Evolutionary conservation across 2,888 invertebrate species (phyloP).

Genomic region (Lithophane ornitopus): DNA sequence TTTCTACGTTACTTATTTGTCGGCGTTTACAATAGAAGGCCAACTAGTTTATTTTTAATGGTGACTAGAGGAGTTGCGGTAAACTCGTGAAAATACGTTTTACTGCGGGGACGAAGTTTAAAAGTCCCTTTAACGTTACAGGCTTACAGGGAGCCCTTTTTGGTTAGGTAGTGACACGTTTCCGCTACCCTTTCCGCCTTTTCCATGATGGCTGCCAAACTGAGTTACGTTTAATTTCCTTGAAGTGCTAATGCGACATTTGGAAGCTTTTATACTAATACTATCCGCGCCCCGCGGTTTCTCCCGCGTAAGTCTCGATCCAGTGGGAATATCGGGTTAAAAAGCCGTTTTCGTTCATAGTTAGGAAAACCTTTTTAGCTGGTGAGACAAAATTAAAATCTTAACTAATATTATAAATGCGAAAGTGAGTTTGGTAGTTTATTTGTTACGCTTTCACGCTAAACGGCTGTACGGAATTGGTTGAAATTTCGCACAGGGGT

Average conservation of each 20-base stretch:
- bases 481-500: too few species aligned
- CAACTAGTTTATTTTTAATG: conserved; percentile 59
- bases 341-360: too few species aligned
- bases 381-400: background rate
- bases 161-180: conserved; percentile 46
- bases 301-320: too few species aligned
- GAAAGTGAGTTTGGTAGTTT: too few species aligned
- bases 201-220: conserved; percentile 43
- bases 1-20: conserved; percentile 65
- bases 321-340: too few species aligned
- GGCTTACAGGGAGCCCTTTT: conserved; percentile 10
- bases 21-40: conserved; percentile 57
- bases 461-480: too few species aligned
- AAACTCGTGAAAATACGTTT: conserved; percentile 50
- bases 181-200: conserved; percentile 23
- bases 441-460: too few species aligned
- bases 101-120: conserved; percentile 29
- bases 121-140: conserved; percentile 37
- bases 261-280: conserved; percentile 17
- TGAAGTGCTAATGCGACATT: conserved; percentile 26
- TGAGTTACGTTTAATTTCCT: conserved; percentile 42
- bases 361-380: background rate
- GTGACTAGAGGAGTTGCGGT: conserved; percentile 16
- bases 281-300: too few species aligned
- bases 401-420: too few species aligned